Percentiles rank a stretch among this genome's conserved stretches.
phyloP scores from a whole-genome alignment of 2,888 invertebrate genomes.

The Thymelicus acteon region DNA sequence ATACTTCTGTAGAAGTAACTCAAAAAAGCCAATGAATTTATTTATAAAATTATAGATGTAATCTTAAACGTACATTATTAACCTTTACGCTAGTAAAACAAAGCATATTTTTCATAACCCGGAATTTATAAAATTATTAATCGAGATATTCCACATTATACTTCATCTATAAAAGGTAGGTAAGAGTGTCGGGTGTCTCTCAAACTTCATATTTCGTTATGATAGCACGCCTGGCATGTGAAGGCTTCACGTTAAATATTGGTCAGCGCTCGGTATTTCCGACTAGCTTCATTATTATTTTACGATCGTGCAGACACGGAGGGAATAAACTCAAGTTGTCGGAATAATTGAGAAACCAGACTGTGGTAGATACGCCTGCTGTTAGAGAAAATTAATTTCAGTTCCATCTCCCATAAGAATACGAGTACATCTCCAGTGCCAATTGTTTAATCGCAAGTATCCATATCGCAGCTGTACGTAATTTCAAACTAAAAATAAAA shows the following conservation, averaged over 20 bases:
- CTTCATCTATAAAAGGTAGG: constrained; percentile 27
- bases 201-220: constrained; percentile 68
- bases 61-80: constrained; percentile 32
- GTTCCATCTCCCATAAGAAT: constrained; percentile 28
- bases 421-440: constrained; percentile 16
- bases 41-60: too few species aligned
- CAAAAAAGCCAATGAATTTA: too few species aligned
- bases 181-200: constrained; percentile 52
- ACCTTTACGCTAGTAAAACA: constrained; percentile 18
- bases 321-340: constrained; percentile 37
- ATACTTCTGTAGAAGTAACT: too few species aligned
- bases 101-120: constrained; percentile 32
- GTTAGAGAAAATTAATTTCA: constrained; percentile 35
- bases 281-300: constrained; percentile 72
- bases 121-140: constrained; percentile 39
- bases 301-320: constrained; percentile 45
- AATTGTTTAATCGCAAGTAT: constrained; percentile 31
- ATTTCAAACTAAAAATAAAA: constrained; percentile 27
- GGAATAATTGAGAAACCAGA: constrained; percentile 37
- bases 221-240: constrained; percentile 65
- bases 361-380: constrained; percentile 30
- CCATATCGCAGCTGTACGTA: constrained; percentile 20
- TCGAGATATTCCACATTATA: constrained; percentile 51
- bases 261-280: constrained; percentile 64
- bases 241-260: constrained; percentile 60